phyloP scores from a whole-genome alignment of 2,888 invertebrate genomes.

The Callosobruchus maculatus region DNA sequence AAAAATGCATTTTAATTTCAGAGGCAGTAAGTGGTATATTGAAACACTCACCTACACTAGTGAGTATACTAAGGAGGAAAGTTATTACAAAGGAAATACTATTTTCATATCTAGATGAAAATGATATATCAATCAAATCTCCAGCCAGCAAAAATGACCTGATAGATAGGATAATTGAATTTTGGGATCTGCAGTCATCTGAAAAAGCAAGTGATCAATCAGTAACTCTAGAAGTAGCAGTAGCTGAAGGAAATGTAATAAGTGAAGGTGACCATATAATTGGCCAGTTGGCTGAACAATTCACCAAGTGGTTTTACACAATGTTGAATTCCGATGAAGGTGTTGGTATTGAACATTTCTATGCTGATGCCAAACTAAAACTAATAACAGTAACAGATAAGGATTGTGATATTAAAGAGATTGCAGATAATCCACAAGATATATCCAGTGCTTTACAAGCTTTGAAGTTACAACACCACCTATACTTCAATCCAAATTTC shows the following conservation, averaged over 20 bases:
- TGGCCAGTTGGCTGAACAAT: conserved; percentile 53
- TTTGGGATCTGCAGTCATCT: conserved; percentile 43
- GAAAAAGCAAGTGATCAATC: not conserved
- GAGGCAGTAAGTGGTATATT: conserved; percentile 55
- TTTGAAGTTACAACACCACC: conserved; percentile 47
- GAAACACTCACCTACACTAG: conserved; percentile 50
- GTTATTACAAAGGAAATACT: conserved; percentile 54
- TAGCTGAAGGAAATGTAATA: not conserved
- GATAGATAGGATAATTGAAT: conserved; percentile 48
- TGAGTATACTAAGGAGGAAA: conserved; percentile 52
- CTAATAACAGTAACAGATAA: conserved; percentile 36
- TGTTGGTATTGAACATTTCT: conserved; percentile 55
- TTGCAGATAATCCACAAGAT: conserved; percentile 38
- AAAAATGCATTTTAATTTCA: conserved; percentile 34
- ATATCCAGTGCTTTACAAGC: conserved; percentile 45
- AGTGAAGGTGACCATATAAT: conserved; percentile 28
- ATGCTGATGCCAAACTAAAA: conserved; percentile 51
- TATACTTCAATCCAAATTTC: conserved; percentile 61
- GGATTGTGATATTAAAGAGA: conserved; percentile 29
- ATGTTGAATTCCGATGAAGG: conserved; percentile 45
- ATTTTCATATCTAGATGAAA: conserved; percentile 53
- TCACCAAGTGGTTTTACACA: conserved; percentile 58
- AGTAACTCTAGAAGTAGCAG: not conserved
- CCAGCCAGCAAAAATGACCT: conserved; percentile 54
- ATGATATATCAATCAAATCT: conserved; percentile 46